Conservation (phyloP, 2,888 invertebrate species). For the Helobdella robusta region DNA sequence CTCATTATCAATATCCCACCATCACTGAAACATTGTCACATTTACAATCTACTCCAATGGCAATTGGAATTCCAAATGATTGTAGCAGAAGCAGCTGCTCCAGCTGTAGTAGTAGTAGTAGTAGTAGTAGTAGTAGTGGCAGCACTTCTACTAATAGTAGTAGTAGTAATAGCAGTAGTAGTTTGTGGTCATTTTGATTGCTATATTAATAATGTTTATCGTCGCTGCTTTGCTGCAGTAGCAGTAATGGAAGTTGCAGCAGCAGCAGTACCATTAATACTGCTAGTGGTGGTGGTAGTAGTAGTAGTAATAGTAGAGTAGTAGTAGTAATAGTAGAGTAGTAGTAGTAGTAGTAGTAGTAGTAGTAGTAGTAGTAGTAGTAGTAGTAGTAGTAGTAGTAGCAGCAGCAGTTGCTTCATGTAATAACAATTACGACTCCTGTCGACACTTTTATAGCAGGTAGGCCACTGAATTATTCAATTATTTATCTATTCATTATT, state of each 20-base stretch:
- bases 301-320: background rate
- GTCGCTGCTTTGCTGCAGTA: background rate
- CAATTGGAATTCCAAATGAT: too few relatives aligned
- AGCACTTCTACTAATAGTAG: conserved; percentile 25
- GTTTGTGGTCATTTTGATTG: too few relatives aligned
- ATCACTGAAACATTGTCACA: too few relatives aligned
- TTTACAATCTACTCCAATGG: too few relatives aligned
- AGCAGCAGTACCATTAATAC: background rate
- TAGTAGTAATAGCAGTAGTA: conserved; percentile 20
- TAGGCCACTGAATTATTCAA: too few relatives aligned
- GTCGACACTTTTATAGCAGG: too few relatives aligned
- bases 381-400: conserved; percentile 19
- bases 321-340: background rate
- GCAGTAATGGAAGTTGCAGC: background rate
- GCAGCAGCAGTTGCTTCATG: background rate
- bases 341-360: conserved; percentile 13
- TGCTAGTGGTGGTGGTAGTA: background rate
- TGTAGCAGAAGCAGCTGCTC: conserved; percentile 25
- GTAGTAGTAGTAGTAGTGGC: conserved; percentile 27
- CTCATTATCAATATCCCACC: too few relatives aligned
- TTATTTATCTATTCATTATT: too few relatives aligned
- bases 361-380: conserved; percentile 19
- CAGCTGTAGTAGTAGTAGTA: conserved; percentile 27
- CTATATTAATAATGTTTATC: background rate
- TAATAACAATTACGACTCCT: too few relatives aligned